Evolutionary conservation across 2,113 vertebrate species (phyloP).

Genomic region (Hirundichthys speculiger): DNA sequence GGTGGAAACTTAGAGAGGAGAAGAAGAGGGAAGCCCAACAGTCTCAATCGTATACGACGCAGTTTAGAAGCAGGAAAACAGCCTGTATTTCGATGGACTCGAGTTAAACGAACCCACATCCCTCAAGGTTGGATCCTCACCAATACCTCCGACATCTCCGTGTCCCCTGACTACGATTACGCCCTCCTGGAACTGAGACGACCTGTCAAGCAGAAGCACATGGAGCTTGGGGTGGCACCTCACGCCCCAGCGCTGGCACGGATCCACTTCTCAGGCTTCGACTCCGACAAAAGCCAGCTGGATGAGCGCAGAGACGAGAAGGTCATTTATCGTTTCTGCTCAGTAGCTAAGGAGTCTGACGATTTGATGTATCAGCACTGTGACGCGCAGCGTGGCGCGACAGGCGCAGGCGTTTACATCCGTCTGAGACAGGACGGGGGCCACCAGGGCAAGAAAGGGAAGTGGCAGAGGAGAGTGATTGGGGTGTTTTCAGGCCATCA

Average conservation of each 20-base stretch:
- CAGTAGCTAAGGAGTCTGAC: slow-evolving; percentile 86
- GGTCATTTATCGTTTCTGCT: slow-evolving; percentile 92
- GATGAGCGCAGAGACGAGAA: slow-evolving; percentile 64
- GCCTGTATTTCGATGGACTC: slow-evolving; percentile 90
- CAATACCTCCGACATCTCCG: slow-evolving; percentile 57
- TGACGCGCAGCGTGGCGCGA: slow-evolving; percentile 87
- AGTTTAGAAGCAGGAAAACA: slow-evolving; percentile 49
- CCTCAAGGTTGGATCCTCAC: slow-evolving; percentile 89
- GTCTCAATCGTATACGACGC: slow-evolving; percentile 40
- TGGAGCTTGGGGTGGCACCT: slow-evolving; percentile 90
- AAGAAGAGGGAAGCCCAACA: slow-evolving; percentile 14
- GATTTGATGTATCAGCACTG: slow-evolving; percentile 93
- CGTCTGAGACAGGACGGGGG: slow-evolving; percentile 77
- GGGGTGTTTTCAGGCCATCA: slow-evolving; percentile 91
- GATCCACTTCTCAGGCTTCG: slow-evolving; percentile 95
- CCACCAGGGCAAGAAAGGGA: slow-evolving; percentile 43
- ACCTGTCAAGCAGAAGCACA: slow-evolving; percentile 83
- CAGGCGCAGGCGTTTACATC: slow-evolving; percentile 92
- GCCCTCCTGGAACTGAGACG: slow-evolving; percentile 91
- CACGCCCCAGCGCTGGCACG: slow-evolving; percentile 75
- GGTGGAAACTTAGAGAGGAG: slow-evolving; percentile 3
- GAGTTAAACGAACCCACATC: slow-evolving; percentile 86
- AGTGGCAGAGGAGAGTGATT: slow-evolving; percentile 90
- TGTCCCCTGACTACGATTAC: slow-evolving; percentile 89
- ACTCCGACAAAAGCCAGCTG: slow-evolving; percentile 83